Evolutionary conservation across 2,888 invertebrate genomes (phyloP).

Genomic region (Teinopalpus imperialis): DNA sequence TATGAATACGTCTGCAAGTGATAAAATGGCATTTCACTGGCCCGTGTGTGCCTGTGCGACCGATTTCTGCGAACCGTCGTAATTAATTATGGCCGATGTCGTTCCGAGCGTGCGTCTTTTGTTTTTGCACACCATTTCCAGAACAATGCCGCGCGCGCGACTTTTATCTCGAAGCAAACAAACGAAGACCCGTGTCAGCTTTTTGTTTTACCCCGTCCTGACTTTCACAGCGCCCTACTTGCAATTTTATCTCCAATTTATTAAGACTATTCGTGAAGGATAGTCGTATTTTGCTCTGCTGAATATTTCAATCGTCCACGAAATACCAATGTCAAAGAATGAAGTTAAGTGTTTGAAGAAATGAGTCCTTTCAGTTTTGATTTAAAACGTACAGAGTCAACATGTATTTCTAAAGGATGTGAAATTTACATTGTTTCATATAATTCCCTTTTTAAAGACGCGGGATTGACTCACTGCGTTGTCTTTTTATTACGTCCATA

Average conservation of each 20-base stretch:
- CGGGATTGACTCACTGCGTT: conserved; percentile 64
- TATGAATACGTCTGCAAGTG: conserved; percentile 57
- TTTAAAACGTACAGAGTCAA: conserved; percentile 15
- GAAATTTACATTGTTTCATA: conserved; percentile 47
- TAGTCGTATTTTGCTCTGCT: conserved; percentile 40
- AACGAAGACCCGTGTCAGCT: conserved; percentile 52
- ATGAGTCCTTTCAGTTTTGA: conserved; percentile 16
- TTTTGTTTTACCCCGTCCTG: conserved; percentile 49
- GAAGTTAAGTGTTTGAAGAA: conserved; percentile 21
- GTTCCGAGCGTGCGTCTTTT: conserved; percentile 49
- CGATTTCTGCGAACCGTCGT: conserved; percentile 69
- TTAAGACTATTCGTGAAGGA: conserved; percentile 51
- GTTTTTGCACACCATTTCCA: conserved; percentile 69
- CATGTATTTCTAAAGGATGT: conserved; percentile 8
- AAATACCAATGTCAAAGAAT: conserved; percentile 40
- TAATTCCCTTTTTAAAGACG: conserved; percentile 33
- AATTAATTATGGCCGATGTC: conserved; percentile 73
- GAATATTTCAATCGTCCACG: conserved; percentile 45
- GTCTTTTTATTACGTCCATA: conserved; percentile 65
- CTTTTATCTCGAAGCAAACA: conserved; percentile 66
- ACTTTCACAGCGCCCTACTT: conserved; percentile 36
- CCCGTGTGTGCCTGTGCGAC: conserved; percentile 55
- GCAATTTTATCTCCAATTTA: conserved; percentile 53
- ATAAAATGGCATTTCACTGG: conserved; percentile 63
- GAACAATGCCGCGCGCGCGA: conserved; percentile 68